phyloP scores from a whole-genome alignment of 2,888 invertebrate genomes.

The Diaphora mendica region DNA sequence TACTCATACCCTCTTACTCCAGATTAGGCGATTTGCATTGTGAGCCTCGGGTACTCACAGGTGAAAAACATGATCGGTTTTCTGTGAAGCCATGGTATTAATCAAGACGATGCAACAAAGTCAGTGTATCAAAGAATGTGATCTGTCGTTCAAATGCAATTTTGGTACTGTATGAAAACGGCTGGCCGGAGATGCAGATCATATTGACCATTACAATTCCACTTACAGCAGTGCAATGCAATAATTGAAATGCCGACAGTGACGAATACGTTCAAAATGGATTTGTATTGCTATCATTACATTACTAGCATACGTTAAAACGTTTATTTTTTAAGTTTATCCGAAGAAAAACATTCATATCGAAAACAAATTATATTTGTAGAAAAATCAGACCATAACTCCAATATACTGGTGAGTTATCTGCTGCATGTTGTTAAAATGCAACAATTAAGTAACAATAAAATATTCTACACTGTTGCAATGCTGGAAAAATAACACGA shows the following conservation, averaged over 20 bases:
- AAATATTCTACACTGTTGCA: slow-evolving; percentile 25
- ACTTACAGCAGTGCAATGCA: slow-evolving; percentile 5
- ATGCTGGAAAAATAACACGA: slow-evolving; percentile 40
- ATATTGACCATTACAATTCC: not conserved
- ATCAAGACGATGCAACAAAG: no score
- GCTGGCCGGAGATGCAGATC: slow-evolving; percentile 9
- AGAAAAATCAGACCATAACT: no score
- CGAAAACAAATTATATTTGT: no score
- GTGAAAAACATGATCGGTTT: no score
- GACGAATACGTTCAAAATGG: slow-evolving; percentile 1
- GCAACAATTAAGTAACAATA: slow-evolving; percentile 25
- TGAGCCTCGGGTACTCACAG: no score
- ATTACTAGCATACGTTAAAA: not conserved
- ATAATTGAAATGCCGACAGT: slow-evolving; percentile 3
- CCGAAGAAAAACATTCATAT: no score
- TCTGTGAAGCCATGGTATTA: no score
- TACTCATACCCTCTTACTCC: no score
- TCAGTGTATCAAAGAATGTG: slow-evolving; percentile 19
- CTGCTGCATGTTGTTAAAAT: slow-evolving; percentile 19
- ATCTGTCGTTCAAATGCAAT: slow-evolving; percentile 14
- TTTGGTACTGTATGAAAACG: slow-evolving; percentile 4
- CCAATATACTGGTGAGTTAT: slow-evolving; percentile 33
- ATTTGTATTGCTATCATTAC: slow-evolving; percentile 4
- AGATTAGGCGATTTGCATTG: no score
- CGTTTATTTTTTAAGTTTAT: slow-evolving; percentile 13